Evolutionary conservation across 2,888 invertebrate genomes (phyloP).

Genomic region (Pristionchus japonicus): DNA sequence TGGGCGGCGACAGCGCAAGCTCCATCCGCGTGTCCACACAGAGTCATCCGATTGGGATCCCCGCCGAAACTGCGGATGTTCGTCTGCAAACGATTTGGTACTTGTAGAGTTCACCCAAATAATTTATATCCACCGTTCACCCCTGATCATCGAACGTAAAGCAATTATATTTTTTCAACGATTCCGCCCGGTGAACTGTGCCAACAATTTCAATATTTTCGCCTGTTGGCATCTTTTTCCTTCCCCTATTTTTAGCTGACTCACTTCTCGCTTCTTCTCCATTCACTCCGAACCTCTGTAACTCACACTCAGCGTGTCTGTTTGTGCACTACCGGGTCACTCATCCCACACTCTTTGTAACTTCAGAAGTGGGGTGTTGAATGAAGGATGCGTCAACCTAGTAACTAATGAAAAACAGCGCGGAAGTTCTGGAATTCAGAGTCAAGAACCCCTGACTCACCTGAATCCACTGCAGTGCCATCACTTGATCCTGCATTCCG

Average conservation of each 20-base stretch:
- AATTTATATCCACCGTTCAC: too few relatives aligned
- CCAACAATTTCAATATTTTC: too few relatives aligned
- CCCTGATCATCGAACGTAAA: too few relatives aligned
- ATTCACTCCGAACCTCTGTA: background rate
- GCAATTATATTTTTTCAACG: too few relatives aligned
- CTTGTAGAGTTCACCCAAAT: too few relatives aligned
- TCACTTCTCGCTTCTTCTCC: background rate
- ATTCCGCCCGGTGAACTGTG: too few relatives aligned
- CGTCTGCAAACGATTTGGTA: too few relatives aligned
- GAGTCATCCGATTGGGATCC: slow-evolving; percentile 66
- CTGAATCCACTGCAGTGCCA: slow-evolving; percentile 58
- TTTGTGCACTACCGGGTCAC: background rate
- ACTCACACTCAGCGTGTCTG: background rate
- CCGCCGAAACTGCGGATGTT: slow-evolving; percentile 71
- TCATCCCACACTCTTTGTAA: background rate
- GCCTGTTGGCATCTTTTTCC: too few relatives aligned
- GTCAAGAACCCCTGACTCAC: background rate
- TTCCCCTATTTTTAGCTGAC: too few relatives aligned
- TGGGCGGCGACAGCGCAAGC: slow-evolving; percentile 66
- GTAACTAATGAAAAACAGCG: background rate
- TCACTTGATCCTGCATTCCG: slow-evolving; percentile 69
- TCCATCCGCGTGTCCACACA: slow-evolving; percentile 67
- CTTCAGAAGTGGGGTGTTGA: background rate
- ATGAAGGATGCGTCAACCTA: background rate
- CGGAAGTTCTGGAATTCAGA: background rate